A percentile compares a stretch with the other conserved stretches of the same genome.
These are phyloP conservation scores for Sinella curviseta DNA, from an alignment of 1,140 invertebrate species.

Conservation along the genomic window DNA sequence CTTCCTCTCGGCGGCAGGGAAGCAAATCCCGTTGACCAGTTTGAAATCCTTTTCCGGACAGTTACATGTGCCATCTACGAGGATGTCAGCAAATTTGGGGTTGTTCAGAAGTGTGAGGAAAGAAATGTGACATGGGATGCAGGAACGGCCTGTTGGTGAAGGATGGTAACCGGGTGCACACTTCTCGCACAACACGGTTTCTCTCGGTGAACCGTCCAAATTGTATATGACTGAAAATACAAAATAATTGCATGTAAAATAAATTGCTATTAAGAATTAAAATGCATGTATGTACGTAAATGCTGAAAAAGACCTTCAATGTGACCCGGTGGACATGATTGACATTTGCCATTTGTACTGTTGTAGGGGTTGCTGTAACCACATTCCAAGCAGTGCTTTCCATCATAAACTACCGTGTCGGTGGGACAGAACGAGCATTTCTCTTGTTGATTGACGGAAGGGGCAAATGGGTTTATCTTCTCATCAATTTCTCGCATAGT, in stretches of 20 bases:
- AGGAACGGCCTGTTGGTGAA: slow-evolving; percentile 53
- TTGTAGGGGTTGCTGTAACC: slow-evolving; percentile 24
- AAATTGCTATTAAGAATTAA: slow-evolving; percentile 23
- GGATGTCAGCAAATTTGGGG: too few relatives aligned
- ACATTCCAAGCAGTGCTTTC: slow-evolving; percentile 54
- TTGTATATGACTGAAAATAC: slow-evolving; percentile 56
- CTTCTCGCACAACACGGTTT: slow-evolving; percentile 55
- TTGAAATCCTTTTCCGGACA: slow-evolving; percentile 50
- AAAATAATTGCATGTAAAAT: slow-evolving; percentile 31
- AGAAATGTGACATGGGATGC: slow-evolving; percentile 56
- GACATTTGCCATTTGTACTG: slow-evolving; percentile 47
- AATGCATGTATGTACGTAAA: slow-evolving; percentile 3
- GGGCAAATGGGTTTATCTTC: background rate
- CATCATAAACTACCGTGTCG: slow-evolving; percentile 48
- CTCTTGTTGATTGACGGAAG: slow-evolving; percentile 2
- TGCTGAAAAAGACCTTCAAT: slow-evolving; percentile 52
- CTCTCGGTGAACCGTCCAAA: slow-evolving; percentile 54
- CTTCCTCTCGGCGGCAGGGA: slow-evolving; percentile 51
- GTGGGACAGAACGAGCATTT: slow-evolving; percentile 29
- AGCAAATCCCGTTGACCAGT: slow-evolving; percentile 55
- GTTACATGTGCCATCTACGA: slow-evolving; percentile 45
- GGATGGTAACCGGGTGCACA: slow-evolving; percentile 57
- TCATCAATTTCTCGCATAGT: background rate
- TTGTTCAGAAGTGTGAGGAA: slow-evolving; percentile 36
- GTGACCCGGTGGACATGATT: slow-evolving; percentile 52